Evolutionary conservation across 2,888 invertebrate genomes (phyloP), one percentile per base, ranked within the genome.

Genomic region (Troides oblongomaculatus): DNA sequence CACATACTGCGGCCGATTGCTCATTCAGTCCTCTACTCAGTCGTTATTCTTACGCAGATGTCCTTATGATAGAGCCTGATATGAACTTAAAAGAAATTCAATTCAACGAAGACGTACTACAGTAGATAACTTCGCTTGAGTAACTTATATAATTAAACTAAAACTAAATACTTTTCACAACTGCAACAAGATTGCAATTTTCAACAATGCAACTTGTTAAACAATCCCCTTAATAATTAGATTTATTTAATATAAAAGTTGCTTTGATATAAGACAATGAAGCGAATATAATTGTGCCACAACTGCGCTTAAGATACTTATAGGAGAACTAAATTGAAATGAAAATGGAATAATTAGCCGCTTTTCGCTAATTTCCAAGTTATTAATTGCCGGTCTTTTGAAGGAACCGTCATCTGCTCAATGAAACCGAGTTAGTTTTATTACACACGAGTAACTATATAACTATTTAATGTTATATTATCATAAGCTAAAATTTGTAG

Each of bases 41-140:
- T 79, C 87, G 88, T 90, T 86, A 90, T 89, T 91, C 91, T 90
- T 88, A 90, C 90, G 86, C 90, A 91, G 89, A 89, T 90, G 90
- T 84, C 84, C 81, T 77, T 81, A 78, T 85, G 82, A 86, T 83
- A 80, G 79, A 82, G 79, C 75, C 81, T 80, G 83, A 84, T 85
- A 85, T 82, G 78, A 81, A 82, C 77, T 78, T 74, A 79, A 62
- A 62, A 56, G 18, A 65, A 66, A 59, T 66, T 18, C 36, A 62
- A 66, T 73, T 71, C 70, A 62, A 23, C 39, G 18, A 17, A 43
- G 23, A 46, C 21, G 43, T 53, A 18, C 1, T 6, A 6, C n/a
- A 5, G n/a, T 18, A 53, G 18, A 53, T 18, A 18, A 53, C 46
- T 46, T 14, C 46, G 3, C 6, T n/a, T 53, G 53, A 53, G 7